Percentiles rank a stretch among this genome's conserved stretches.
Conservation (phyloP, 2,797 vertebrate species). For the Enteromius paludinosus region DNA sequence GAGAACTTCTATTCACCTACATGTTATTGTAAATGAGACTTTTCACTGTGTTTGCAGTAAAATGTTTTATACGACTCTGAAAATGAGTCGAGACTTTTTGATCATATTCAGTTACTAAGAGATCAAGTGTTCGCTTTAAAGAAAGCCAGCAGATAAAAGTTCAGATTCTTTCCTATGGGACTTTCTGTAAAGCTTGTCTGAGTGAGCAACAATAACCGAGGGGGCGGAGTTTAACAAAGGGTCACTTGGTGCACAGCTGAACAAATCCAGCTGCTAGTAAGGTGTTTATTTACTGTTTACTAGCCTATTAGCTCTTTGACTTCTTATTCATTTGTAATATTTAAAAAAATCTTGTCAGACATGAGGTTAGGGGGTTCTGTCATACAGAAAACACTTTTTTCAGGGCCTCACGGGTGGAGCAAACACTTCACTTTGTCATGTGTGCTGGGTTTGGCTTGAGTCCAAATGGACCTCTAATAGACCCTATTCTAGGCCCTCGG, state of each 20-base stretch:
- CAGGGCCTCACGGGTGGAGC: conserved; percentile 33
- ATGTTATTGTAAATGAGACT: not conserved
- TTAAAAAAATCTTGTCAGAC: not conserved
- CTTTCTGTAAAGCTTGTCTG: not conserved
- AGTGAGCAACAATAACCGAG: not conserved
- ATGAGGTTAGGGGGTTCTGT: conserved; percentile 3
- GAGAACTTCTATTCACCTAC: not conserved
- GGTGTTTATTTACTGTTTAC: conserved; percentile 39
- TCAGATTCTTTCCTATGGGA: not conserved
- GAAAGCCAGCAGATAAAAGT: not conserved
- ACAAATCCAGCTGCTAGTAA: conserved; percentile 32
- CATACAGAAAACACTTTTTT: conserved; percentile 32
- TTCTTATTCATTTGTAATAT: not conserved
- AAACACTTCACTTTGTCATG: conserved; percentile 38
- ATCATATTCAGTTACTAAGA: not conserved
- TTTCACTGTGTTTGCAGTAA: not conserved
- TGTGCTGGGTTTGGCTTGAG: conserved; percentile 35
- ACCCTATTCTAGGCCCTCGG: conserved; percentile 52
- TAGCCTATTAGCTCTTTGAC: conserved; percentile 16
- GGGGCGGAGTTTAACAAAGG: not conserved
- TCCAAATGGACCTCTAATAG: conserved; percentile 52
- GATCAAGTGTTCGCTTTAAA: not conserved
- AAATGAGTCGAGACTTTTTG: not conserved
- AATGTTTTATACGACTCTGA: not conserved
- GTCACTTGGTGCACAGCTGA: conserved; percentile 37